phyloP scores from a whole-genome alignment of 2,888 invertebrate genomes.

The Ormyrus thymus region DNA sequence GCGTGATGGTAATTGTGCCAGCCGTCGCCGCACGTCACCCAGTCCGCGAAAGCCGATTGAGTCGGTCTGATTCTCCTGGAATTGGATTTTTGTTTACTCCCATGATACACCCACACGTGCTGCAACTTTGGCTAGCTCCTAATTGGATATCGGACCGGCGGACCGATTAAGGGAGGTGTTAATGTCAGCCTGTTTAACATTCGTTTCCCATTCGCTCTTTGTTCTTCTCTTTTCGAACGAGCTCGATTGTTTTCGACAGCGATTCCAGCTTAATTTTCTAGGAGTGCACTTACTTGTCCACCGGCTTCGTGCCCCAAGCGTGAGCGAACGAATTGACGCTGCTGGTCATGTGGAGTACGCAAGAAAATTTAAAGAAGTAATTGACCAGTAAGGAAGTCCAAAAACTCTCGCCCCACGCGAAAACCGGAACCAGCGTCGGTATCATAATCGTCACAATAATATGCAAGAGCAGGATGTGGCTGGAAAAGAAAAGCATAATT shows the following conservation, averaged over 20 bases:
- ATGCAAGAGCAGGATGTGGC: constrained; percentile 81
- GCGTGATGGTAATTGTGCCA: constrained; percentile 80
- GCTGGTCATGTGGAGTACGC: constrained; percentile 87
- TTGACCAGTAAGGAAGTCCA: constrained; percentile 79
- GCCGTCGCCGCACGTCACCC: constrained; percentile 74
- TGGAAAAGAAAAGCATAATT: constrained; percentile 68
- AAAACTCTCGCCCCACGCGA: constrained; percentile 82
- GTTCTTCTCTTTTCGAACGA: no score
- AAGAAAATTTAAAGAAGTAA: constrained; percentile 80
- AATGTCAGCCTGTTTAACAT: no score
- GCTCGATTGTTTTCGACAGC: no score
- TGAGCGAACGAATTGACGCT: constrained; percentile 87
- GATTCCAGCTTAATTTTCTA: no score
- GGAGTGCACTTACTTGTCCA: constrained; percentile 53
- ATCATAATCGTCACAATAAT: constrained; percentile 79
- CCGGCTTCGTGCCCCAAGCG: constrained; percentile 51
- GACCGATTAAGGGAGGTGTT: no score
- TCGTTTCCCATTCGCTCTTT: no score
- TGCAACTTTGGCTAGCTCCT: no score
- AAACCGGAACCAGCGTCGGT: constrained; percentile 81
- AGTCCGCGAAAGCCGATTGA: constrained; percentile 72
- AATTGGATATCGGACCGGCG: no score
- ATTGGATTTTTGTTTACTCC: no score
- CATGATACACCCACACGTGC: no score
- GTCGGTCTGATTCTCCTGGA: no score